Percentiles rank a stretch among this genome's conserved stretches.
Evolutionary conservation across 2,113 vertebrate genomes (phyloP).

Genomic region (Lanius collurio): DNA sequence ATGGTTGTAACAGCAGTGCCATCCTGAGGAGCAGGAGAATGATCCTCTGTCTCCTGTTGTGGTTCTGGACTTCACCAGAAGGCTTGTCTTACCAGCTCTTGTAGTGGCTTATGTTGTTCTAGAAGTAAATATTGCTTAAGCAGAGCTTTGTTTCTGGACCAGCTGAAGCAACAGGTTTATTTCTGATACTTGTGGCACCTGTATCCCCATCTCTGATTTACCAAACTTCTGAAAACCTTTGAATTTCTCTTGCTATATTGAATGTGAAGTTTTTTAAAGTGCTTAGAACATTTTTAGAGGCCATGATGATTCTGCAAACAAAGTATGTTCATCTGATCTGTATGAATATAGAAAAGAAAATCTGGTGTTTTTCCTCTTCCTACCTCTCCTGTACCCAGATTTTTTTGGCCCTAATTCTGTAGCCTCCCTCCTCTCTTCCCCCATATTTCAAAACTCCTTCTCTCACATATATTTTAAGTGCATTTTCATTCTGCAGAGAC

Average conservation of each 20-base stretch:
- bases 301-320: neutral
- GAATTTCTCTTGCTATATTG: neutral
- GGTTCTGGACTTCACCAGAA: neutral
- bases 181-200: neutral
- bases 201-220: neutral
- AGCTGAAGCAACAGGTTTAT: neutral
- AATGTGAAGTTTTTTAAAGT: neutral
- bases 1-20: neutral
- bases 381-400: neutral
- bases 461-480: neutral
- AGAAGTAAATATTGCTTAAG: neutral
- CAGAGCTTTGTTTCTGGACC: neutral
- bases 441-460: neutral
- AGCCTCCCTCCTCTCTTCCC: neutral
- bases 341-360: neutral
- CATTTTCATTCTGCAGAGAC: neutral
- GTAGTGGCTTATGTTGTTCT: neutral
- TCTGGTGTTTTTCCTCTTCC: neutral
- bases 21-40: neutral
- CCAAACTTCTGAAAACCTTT: neutral
- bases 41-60: neutral
- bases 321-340: neutral
- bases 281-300: neutral
- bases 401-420: neutral
- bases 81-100: neutral